These are phyloP conservation scores for Xiphophorus couchianus DNA, from an alignment of 2,113 vertebrate species.

Conservation along the genomic window DNA sequence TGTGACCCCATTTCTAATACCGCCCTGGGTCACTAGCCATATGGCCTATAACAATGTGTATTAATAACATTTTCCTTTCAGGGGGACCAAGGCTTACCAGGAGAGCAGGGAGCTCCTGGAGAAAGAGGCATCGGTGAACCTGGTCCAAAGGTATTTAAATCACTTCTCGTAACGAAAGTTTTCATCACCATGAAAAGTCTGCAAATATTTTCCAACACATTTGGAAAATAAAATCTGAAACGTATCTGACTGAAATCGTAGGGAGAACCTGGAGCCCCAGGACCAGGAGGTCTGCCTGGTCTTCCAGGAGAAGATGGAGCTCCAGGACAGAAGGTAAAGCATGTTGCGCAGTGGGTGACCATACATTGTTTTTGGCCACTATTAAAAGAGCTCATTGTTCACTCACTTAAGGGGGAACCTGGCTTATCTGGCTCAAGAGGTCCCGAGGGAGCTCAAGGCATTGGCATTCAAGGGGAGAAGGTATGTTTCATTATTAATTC, in stretches of 20 bases:
- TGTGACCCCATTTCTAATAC: too few relatives aligned
- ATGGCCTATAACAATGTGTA: too few relatives aligned
- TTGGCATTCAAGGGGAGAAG: slow-evolving; percentile 90
- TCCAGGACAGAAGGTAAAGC: slow-evolving; percentile 85
- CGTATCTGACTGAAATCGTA: slow-evolving; percentile 44
- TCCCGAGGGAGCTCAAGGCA: slow-evolving; percentile 82
- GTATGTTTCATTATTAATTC: slow-evolving; percentile 55
- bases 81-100: slow-evolving; percentile 87
- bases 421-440: slow-evolving; percentile 86
- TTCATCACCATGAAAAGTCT: neutral
- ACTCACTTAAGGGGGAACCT: slow-evolving; percentile 82
- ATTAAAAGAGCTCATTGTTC: slow-evolving; percentile 1
- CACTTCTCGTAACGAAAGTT: neutral
- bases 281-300: slow-evolving; percentile 84
- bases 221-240: neutral
- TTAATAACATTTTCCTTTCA: slow-evolving; percentile 27
- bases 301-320: slow-evolving; percentile 88
- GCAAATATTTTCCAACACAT: neutral
- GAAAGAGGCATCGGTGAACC: slow-evolving; percentile 84
- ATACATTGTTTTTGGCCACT: neutral
- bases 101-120: slow-evolving; percentile 84
- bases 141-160: slow-evolving; percentile 80
- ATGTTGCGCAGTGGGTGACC: neutral
- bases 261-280: slow-evolving; percentile 85
- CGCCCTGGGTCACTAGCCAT: too few relatives aligned